phyloP scores from a whole-genome alignment of 2,888 invertebrate genomes.

The Chymomyza caudatula region DNA sequence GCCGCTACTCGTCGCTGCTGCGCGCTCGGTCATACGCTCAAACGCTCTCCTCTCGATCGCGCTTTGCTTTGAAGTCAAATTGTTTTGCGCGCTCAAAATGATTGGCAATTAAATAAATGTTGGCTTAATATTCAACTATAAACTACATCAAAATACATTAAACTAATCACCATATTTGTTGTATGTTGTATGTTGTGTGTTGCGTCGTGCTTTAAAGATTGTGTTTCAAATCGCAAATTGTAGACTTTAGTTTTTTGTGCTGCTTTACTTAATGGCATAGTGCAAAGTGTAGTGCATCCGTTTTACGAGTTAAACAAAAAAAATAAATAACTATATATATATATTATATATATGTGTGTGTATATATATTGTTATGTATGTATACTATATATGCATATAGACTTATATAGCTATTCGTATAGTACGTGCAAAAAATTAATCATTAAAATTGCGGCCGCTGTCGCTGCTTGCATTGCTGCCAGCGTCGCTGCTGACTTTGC shows the following conservation, averaged over 20 bases:
- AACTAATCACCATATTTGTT: neutral
- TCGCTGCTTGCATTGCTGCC: slow-evolving; percentile 15
- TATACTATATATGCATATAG: neutral
- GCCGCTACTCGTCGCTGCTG: slow-evolving; percentile 39
- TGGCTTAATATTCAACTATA: slow-evolving; percentile 20
- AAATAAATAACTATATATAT: neutral
- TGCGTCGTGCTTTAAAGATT: slow-evolving; percentile 12
- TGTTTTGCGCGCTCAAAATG: neutral
- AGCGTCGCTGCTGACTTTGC: slow-evolving; percentile 1
- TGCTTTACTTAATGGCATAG: slow-evolving; percentile 36
- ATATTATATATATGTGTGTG: neutral
- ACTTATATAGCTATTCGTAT: slow-evolving; percentile 11
- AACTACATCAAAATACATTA: neutral
- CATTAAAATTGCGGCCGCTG: slow-evolving; percentile 36
- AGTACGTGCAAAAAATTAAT: slow-evolving; percentile 69
- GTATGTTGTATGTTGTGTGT: neutral
- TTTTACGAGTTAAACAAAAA: slow-evolving; percentile 19
- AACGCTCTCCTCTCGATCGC: neutral
- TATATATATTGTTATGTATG: neutral
- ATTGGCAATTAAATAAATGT: slow-evolving; percentile 30
- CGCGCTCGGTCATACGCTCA: neutral
- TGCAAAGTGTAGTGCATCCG: slow-evolving; percentile 38
- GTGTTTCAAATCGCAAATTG: slow-evolving; percentile 9
- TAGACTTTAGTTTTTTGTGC: neutral
- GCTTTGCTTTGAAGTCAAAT: neutral